A percentile compares a stretch with the other conserved stretches of the same genome.
Conservation (phyloP, 2,797 vertebrate genomes). For the Nothura maculosa region DNA sequence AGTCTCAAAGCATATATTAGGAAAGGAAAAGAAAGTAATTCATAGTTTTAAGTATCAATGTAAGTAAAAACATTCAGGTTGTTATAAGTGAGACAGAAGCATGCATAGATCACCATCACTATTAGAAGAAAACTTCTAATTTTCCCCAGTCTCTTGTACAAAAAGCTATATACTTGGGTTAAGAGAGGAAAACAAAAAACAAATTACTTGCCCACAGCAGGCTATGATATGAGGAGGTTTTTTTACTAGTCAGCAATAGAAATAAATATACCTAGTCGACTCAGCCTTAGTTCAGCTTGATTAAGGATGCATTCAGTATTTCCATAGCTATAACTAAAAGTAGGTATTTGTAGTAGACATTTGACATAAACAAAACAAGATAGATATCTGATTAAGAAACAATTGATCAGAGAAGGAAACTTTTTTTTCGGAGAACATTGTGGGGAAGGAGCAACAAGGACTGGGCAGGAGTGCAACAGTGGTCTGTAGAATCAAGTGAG, state of each 20-base stretch:
- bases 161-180: neutral
- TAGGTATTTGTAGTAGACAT: neutral
- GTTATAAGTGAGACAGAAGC: neutral
- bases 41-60: neutral
- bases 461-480: neutral
- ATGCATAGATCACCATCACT: too few relatives aligned
- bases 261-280: neutral
- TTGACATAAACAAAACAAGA: neutral
- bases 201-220: neutral
- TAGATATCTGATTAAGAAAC: neutral
- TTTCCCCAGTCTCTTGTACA: neutral
- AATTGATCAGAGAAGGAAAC: neutral
- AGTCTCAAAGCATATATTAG: neutral
- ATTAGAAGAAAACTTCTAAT: fast-evolving
- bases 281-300: neutral
- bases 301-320: neutral
- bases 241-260: neutral
- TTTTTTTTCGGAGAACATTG: neutral
- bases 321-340: neutral
- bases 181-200: neutral
- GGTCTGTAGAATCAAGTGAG: neutral
- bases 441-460: neutral
- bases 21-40: neutral
- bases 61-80: neutral
- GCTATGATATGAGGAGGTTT: neutral